Evolutionary conservation across 2,797 vertebrate genomes (phyloP).

Genomic region (Platalea minor): DNA sequence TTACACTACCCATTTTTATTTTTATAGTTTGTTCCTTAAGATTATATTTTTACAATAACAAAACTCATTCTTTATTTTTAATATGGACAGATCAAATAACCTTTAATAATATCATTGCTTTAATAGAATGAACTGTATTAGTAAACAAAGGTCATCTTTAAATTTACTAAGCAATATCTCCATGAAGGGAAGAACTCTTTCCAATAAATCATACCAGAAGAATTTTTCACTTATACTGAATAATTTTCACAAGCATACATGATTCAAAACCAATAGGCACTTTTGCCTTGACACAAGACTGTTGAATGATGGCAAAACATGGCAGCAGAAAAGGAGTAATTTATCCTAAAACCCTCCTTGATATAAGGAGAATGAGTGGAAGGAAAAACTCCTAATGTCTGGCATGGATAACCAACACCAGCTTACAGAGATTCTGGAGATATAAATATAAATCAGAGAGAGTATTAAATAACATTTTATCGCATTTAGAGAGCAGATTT

Average conservation of each 20-base stretch:
- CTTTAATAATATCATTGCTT: neutral
- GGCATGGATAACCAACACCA: neutral
- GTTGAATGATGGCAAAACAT: neutral
- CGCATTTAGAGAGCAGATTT: neutral
- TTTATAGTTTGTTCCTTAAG: neutral
- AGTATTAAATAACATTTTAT: neutral
- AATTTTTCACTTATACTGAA: neutral
- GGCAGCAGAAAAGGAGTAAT: neutral
- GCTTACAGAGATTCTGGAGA: neutral
- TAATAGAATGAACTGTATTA: neutral
- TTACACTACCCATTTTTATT: neutral
- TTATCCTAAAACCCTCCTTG: neutral
- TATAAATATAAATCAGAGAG: neutral
- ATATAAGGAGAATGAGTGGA: neutral
- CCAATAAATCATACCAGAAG: neutral
- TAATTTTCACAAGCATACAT: neutral
- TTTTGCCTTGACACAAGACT: neutral
- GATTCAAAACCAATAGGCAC: neutral
- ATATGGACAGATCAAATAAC: neutral
- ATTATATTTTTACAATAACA: neutral
- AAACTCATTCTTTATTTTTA: neutral
- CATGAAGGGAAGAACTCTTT: neutral
- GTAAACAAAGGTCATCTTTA: neutral
- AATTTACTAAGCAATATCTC: neutral
- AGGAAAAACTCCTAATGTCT: neutral